Evolutionary conservation across 2,888 invertebrate genomes (phyloP).

Genomic region (Willowsia nigromaculata): DNA sequence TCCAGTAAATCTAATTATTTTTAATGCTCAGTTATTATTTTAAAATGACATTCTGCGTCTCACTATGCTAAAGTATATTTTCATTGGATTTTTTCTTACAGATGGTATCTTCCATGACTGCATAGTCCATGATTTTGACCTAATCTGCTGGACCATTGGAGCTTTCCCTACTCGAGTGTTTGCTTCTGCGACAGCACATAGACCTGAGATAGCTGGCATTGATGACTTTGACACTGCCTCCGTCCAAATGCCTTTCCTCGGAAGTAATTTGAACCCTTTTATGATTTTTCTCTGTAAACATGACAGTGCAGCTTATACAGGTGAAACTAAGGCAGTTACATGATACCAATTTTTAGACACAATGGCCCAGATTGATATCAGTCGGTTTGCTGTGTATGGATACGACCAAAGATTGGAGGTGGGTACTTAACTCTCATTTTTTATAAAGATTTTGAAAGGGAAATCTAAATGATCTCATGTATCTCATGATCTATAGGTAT

Average conservation of each 20-base stretch:
- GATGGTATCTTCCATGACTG: slow-evolving; percentile 87
- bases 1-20: no score
- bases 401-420: slow-evolving; percentile 86
- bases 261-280: slow-evolving; percentile 85
- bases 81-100: slow-evolving; percentile 78
- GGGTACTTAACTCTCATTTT: no score
- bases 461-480: no score
- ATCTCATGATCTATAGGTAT: slow-evolving; percentile 81
- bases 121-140: slow-evolving; percentile 86
- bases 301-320: no score
- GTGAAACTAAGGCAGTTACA: no score
- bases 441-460: no score
- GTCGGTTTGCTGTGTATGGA: slow-evolving; percentile 84
- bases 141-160: slow-evolving; percentile 85
- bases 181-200: slow-evolving; percentile 83
- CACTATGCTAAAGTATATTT: no score
- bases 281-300: no score
- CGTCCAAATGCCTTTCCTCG: slow-evolving; percentile 84
- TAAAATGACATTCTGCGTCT: no score
- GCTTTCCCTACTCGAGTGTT: slow-evolving; percentile 84
- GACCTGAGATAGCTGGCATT: slow-evolving; percentile 84
- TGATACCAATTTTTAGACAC: no score
- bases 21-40: no score
- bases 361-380: slow-evolving; percentile 85
- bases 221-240: slow-evolving; percentile 85